phyloP scores from a whole-genome alignment of 2,797 vertebrate species.

The Erpetoichthys calabaricus region DNA sequence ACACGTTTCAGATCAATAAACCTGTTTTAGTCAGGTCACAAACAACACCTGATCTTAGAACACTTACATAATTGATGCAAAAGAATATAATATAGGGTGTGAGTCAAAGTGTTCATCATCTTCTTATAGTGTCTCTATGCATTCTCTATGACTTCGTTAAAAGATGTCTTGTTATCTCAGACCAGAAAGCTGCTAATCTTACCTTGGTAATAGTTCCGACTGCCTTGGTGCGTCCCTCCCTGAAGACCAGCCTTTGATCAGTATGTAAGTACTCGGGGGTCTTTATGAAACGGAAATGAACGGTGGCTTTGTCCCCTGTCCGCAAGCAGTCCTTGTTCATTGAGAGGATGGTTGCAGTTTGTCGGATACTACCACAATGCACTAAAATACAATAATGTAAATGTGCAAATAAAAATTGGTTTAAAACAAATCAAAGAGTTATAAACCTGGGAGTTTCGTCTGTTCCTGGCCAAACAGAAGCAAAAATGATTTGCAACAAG shows the following conservation, averaged over 20 bases:
- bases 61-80: too few relatives aligned
- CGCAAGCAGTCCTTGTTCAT: slow-evolving; percentile 92
- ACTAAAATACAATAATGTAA: slow-evolving; percentile 26
- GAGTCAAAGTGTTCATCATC: too few relatives aligned
- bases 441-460: too few relatives aligned
- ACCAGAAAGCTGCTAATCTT: slow-evolving; percentile 4
- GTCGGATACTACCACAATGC: slow-evolving; percentile 83
- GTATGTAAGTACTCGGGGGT: slow-evolving; percentile 84
- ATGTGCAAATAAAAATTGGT: too few relatives aligned
- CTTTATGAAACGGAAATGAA: slow-evolving; percentile 95
- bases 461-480: too few relatives aligned
- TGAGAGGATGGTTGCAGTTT: slow-evolving; percentile 86
- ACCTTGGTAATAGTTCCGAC: slow-evolving; percentile 92
- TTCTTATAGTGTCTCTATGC: neutral
- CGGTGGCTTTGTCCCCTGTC: slow-evolving; percentile 85
- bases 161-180: neutral
- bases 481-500: too few relatives aligned
- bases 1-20: too few relatives aligned
- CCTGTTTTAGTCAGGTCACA: too few relatives aligned
- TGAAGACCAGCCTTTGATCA: slow-evolving; percentile 85
- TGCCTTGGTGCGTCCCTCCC: slow-evolving; percentile 87
- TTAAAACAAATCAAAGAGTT: too few relatives aligned
- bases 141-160: neutral
- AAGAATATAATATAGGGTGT: too few relatives aligned
- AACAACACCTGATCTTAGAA: too few relatives aligned